These are phyloP conservation scores for Ceratoteleas bidentatus DNA, from an alignment of 1,140 invertebrate species.

Conservation along the genomic window DNA sequence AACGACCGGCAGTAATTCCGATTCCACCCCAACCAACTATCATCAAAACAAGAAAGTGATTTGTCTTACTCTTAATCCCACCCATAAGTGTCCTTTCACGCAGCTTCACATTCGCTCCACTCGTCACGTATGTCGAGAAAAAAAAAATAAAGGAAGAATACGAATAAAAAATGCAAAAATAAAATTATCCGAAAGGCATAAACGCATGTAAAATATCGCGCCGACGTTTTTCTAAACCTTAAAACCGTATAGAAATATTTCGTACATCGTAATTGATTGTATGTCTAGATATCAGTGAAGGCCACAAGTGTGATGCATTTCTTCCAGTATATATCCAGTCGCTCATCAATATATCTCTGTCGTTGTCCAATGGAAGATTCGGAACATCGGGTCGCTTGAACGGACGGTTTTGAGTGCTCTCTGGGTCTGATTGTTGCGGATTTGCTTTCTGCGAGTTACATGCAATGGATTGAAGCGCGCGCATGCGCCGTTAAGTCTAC, in stretches of 20 bases:
- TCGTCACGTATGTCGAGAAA: too few species aligned
- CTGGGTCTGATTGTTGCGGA: slow-evolving; percentile 26
- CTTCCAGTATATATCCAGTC: slow-evolving; percentile 73
- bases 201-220: slow-evolving; percentile 31
- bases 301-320: slow-evolving; percentile 51
- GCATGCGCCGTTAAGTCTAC: slow-evolving; percentile 35
- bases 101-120: too few species aligned
- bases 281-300: slow-evolving; percentile 64
- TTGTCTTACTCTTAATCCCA: too few species aligned
- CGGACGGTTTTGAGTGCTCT: slow-evolving; percentile 42
- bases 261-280: slow-evolving; percentile 64
- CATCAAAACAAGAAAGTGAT: too few species aligned
- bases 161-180: slow-evolving; percentile 19
- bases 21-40: too few species aligned
- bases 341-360: slow-evolving; percentile 68
- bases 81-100: too few species aligned
- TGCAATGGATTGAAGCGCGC: slow-evolving; percentile 34
- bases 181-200: slow-evolving; percentile 17
- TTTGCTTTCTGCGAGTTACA: slow-evolving; percentile 38
- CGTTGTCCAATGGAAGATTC: slow-evolving; percentile 49
- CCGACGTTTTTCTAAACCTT: slow-evolving; percentile 55
- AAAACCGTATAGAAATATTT: slow-evolving; percentile 69
- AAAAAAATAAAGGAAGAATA: too few species aligned
- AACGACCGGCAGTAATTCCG: too few species aligned
- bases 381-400: slow-evolving; percentile 21